Evolutionary conservation across 2,888 invertebrate genomes (phyloP).

Genomic region (Mamestra brassicae): DNA sequence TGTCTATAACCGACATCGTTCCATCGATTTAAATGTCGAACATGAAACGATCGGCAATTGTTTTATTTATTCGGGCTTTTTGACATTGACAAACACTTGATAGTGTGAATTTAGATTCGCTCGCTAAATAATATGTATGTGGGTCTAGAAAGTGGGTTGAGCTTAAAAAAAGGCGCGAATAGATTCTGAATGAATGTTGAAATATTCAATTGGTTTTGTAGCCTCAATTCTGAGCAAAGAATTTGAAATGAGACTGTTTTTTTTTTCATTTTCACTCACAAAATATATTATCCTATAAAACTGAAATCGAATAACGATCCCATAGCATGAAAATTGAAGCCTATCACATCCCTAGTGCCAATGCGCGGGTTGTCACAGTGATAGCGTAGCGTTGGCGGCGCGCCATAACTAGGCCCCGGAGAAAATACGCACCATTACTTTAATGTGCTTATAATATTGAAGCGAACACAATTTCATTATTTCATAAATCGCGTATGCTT

Average conservation of each 20-base stretch:
- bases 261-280: background rate
- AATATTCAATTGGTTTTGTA: slow-evolving; percentile 32
- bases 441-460: slow-evolving; percentile 49
- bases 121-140: slow-evolving; percentile 43
- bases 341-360: slow-evolving; percentile 43
- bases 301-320: background rate
- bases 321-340: slow-evolving; percentile 1
- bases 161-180: slow-evolving; percentile 27
- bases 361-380: slow-evolving; percentile 44
- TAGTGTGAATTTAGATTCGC: slow-evolving; percentile 40
- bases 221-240: background rate
- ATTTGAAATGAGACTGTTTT: background rate
- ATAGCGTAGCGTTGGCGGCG: slow-evolving; percentile 60
- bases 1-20: slow-evolving; percentile 4
- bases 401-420: slow-evolving; percentile 65
- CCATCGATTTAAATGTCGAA: slow-evolving; percentile 25
- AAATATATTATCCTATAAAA: background rate
- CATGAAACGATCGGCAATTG: slow-evolving; percentile 1
- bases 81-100: slow-evolving; percentile 16
- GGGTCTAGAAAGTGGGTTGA: slow-evolving; percentile 30
- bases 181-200: slow-evolving; percentile 30
- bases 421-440: slow-evolving; percentile 59
- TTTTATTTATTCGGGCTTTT: slow-evolving; percentile 20
- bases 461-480: slow-evolving; percentile 19
- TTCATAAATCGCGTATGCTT: too few relatives aligned